Evolutionary conservation across 1,140 invertebrate species (phyloP).

Genomic region (Ips typographus): DNA sequence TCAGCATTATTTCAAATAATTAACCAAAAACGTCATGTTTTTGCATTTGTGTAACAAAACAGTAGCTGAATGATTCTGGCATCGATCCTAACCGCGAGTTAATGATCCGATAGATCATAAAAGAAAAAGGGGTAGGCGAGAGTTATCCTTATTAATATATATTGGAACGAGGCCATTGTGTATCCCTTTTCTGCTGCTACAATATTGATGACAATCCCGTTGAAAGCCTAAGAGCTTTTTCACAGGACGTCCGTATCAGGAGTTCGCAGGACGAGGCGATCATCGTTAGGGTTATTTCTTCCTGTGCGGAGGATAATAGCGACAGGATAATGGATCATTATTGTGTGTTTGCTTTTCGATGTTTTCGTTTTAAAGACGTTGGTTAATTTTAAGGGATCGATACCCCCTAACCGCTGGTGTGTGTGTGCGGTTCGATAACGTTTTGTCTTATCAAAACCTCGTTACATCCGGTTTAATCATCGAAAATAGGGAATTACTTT

Average conservation of each 20-base stretch:
- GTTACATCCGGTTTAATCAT: conserved; percentile 35
- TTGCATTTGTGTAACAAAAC: too few species aligned
- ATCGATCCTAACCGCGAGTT: too few species aligned
- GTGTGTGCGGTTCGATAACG: background rate
- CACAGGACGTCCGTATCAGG: conserved; percentile 36
- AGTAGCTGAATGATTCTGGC: too few species aligned
- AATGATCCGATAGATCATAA: conserved; percentile 11
- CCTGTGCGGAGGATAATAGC: conserved; percentile 31
- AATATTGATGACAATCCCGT: conserved; percentile 37
- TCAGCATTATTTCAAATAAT: too few species aligned
- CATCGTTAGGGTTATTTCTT: conserved; percentile 39
- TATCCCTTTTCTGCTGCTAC: conserved; percentile 30
- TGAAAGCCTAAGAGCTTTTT: conserved; percentile 37
- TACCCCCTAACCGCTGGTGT: background rate
- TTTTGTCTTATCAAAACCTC: conserved; percentile 29
- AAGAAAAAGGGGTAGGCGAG: conserved; percentile 28
- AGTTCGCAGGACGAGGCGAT: conserved; percentile 33
- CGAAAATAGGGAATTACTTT: conserved; percentile 36
- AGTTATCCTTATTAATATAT: conserved; percentile 35
- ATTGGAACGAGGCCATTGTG: conserved; percentile 27
- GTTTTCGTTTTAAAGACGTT: conserved; percentile 36
- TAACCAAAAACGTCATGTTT: too few species aligned
- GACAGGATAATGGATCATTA: conserved; percentile 37
- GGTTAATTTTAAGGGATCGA: conserved; percentile 26
- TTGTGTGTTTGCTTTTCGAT: conserved; percentile 38